Evolutionary conservation across 1,140 invertebrate genomes (phyloP).

Genomic region (Hyposmocoma kahamanoa): DNA sequence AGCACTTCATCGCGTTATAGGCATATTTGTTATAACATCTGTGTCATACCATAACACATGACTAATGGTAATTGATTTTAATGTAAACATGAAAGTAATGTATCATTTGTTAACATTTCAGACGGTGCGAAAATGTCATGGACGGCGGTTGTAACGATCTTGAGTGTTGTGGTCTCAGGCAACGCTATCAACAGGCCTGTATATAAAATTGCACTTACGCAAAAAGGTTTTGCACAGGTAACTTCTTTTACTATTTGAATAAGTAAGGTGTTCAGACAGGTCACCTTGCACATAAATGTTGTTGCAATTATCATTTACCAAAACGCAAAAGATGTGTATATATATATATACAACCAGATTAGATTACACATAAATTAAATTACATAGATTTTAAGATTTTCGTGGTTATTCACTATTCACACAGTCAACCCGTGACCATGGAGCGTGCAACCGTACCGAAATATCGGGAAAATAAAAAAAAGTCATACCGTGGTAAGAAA

Average conservation of each 20-base stretch:
- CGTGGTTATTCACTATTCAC: not conserved
- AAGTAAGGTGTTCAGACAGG: not conserved
- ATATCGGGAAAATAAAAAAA: too few species aligned
- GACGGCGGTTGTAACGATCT: not conserved
- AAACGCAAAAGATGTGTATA: too few species aligned
- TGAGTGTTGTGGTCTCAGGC: slow-evolving; percentile 8
- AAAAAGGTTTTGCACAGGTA: slow-evolving; percentile 81
- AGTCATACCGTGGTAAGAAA: too few species aligned
- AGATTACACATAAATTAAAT: too few species aligned
- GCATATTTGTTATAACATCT: too few species aligned
- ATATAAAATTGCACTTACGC: slow-evolving; percentile 76
- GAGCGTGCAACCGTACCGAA: too few species aligned
- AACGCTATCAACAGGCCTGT: slow-evolving; percentile 51
- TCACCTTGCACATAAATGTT: too few species aligned
- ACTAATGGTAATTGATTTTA: not conserved
- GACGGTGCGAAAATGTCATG: not conserved
- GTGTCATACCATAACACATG: not conserved
- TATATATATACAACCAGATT: too few species aligned
- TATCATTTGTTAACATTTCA: not conserved
- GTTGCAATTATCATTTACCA: too few species aligned
- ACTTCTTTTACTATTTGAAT: slow-evolving; percentile 15
- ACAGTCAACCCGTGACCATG: too few species aligned
- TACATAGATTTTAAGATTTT: not conserved
- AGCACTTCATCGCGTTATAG: too few species aligned
- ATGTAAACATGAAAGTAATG: not conserved